Evolutionary conservation across 1,140 invertebrate genomes (phyloP).

Genomic region (Cydia splendana): DNA sequence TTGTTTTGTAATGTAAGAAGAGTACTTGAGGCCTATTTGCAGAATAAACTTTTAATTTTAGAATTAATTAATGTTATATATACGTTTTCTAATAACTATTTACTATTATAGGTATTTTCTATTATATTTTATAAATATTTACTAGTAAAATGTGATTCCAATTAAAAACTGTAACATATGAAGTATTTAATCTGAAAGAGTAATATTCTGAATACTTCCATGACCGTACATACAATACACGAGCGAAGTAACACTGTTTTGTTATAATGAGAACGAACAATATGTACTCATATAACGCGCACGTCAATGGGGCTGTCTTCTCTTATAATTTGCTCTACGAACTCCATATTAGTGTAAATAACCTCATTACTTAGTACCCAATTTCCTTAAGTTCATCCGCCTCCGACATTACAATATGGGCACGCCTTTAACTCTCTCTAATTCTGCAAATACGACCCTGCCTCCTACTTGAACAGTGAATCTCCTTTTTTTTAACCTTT

Average conservation of each 20-base stretch:
- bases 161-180: too few relatives aligned
- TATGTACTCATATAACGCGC: background rate
- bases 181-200: too few relatives aligned
- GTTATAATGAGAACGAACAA: slow-evolving; percentile 1
- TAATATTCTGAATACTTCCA: too few relatives aligned
- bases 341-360: background rate
- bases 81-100: too few relatives aligned
- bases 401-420: background rate
- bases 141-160: too few relatives aligned
- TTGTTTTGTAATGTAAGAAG: background rate
- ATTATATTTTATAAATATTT: too few relatives aligned
- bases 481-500: background rate
- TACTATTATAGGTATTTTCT: too few relatives aligned
- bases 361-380: background rate
- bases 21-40: too few relatives aligned
- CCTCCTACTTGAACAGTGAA: slow-evolving; percentile 9
- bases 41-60: too few relatives aligned
- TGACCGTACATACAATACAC: too few relatives aligned
- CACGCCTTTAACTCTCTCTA: slow-evolving; percentile 2
- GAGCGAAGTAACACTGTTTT: background rate
- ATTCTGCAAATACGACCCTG: slow-evolving; percentile 11
- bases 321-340: background rate
- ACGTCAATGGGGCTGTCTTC: background rate
- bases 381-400: background rate
- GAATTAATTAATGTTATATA: too few relatives aligned